Percentiles rank a stretch among this genome's conserved stretches.
Evolutionary conservation across 2,888 invertebrate species (phyloP).

Genomic region (Dione juno): DNA sequence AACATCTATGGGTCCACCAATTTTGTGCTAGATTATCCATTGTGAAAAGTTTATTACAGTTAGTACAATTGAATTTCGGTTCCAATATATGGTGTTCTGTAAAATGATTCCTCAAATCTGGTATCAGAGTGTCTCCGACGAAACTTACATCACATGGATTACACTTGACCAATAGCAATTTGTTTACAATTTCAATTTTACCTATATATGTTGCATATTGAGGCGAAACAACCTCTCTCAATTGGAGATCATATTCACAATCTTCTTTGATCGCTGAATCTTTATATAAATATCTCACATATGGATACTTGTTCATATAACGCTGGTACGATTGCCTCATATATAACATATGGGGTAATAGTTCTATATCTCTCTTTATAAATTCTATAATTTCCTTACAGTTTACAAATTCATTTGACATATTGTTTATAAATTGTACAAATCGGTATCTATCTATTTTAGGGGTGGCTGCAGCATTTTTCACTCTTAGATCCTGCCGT

Average conservation of each 20-base stretch:
- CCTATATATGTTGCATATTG: constrained; percentile 47
- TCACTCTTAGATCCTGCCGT: constrained; percentile 43
- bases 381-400: constrained; percentile 38
- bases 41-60: constrained; percentile 52
- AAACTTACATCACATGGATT: constrained; percentile 52
- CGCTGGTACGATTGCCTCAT: constrained; percentile 34
- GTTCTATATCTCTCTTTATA: constrained; percentile 34
- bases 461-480: background rate
- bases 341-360: constrained; percentile 34
- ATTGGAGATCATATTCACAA: constrained; percentile 56
- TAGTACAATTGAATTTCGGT: constrained; percentile 57
- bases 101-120: constrained; percentile 54
- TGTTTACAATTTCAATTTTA: background rate
- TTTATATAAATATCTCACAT: constrained; percentile 57
- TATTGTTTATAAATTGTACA: constrained; percentile 16
- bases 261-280: constrained; percentile 44
- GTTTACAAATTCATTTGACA: background rate
- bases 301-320: constrained; percentile 54
- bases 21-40: constrained; percentile 49
- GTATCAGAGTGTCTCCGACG: constrained; percentile 38
- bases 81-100: constrained; percentile 55
- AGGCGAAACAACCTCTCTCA: constrained; percentile 60
- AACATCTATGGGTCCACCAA: constrained; percentile 59
- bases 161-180: constrained; percentile 55
- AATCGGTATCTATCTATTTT: background rate